A percentile compares a stretch with the other conserved stretches of the same genome.
phyloP scores from a whole-genome alignment of 2,888 invertebrate species.

The Megaustenia siamemsis region DNA sequence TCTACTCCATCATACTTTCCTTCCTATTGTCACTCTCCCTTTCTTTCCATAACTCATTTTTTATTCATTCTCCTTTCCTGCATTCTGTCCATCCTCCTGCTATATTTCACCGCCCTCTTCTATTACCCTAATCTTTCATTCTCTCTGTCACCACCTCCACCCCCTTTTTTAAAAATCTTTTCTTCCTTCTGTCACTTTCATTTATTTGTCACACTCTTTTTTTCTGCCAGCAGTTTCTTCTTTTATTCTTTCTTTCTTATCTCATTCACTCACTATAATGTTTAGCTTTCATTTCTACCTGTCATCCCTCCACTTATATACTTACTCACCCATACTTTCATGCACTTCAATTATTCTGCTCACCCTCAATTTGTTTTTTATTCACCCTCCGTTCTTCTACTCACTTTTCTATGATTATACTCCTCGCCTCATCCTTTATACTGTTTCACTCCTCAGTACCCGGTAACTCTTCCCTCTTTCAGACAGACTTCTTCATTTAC shows the following conservation, averaged over 20 bases:
- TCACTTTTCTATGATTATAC: neutral
- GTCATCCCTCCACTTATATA: neutral
- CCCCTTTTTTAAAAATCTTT: too few relatives aligned
- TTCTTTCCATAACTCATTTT: neutral
- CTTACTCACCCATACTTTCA: too few relatives aligned
- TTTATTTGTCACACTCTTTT: too few relatives aligned
- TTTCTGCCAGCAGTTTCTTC: too few relatives aligned
- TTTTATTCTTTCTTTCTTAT: too few relatives aligned
- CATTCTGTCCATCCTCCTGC: neutral
- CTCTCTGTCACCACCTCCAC: too few relatives aligned
- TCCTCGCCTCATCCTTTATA: too few relatives aligned
- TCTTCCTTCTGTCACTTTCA: too few relatives aligned
- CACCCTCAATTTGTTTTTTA: neutral
- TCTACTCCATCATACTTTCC: neutral
- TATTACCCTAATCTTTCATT: too few relatives aligned
- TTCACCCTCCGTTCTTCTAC: neutral
- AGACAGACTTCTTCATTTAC: neutral
- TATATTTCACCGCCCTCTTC: neutral
- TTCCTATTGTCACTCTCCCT: neutral
- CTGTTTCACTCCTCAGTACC: too few relatives aligned
- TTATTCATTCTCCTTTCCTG: constrained; percentile 27
- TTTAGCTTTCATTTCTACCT: neutral
- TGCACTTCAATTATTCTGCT: neutral
- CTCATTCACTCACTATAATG: too few relatives aligned
- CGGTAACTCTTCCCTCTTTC: neutral